Base-by-base conservation (phyloP, 1,140 invertebrate species). In the Lordiphosa clarofinis region DNA sequence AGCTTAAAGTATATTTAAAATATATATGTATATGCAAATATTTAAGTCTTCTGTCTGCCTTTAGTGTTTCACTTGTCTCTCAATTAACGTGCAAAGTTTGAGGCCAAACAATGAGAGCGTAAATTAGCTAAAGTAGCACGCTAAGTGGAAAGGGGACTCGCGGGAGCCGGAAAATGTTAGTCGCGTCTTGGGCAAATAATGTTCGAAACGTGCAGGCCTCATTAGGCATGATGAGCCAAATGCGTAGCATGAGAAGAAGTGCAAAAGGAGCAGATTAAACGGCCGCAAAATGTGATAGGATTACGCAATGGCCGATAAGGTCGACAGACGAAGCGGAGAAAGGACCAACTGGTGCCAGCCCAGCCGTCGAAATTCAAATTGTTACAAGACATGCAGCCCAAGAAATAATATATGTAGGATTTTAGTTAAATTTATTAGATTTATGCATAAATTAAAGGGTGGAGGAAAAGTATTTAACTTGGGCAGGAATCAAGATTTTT, bases 141-240 rank as follows among this genome's bases (percentile, higher is more conserved):
- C 47, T 31, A 46, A 46, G 43, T 12, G 42, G 42, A n/a, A 46
- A 44, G 31, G 31, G 43, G 43, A 31, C 43, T 28, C 24, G 43
- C 43, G 43, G 43, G 43, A 46, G 21, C 12, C 12, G 43, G 24
- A 28, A 28, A 28, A 28, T 28, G 24, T 28, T 15, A 11, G 1
- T 42, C 50, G 43, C 52, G 49, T 39, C 13, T 12, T 24, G 37
- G 64, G 61, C 61, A 67, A 67, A 67, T 67, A 67, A 67, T 67
- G 64, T 65, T 65, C 40, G 61, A 57, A 65, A 67, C 64, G 64
- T 67, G 64, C 62, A 67, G 64, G 64, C 48, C 65, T 68, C 65
- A 68, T 68, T 68, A 68, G 64, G 65, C 24, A 28, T 28, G 24
- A 28, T 28, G 24, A 28, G 24, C 24, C 3, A 28, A 28, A 28